Percentiles rank a stretch among this genome's conserved stretches.
These are phyloP conservation scores for Crotalus horridus DNA, from an alignment of 2,113 vertebrate genomes.

Conservation along the genomic window DNA sequence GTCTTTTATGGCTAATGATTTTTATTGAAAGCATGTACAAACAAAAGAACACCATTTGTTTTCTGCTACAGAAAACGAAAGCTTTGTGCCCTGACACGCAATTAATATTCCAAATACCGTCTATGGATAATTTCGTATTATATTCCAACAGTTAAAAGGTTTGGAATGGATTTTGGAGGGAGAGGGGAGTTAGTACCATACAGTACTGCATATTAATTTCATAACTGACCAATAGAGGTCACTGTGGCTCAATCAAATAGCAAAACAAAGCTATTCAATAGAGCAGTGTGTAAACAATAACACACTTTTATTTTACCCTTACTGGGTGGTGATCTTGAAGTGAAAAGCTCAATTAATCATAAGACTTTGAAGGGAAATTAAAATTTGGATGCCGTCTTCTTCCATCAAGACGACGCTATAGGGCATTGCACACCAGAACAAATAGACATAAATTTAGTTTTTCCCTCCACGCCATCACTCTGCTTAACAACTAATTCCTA, in stretches of 20 bases:
- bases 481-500: no score
- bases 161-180: not conserved
- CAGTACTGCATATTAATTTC: not conserved
- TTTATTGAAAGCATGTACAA: not conserved
- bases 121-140: accelerated
- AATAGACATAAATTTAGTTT: no score
- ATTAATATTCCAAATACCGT: not conserved
- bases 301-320: not conserved
- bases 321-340: not conserved
- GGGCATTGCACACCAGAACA: no score
- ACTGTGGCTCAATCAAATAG: conserved; percentile 7
- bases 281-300: not conserved
- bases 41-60: not conserved
- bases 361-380: not conserved
- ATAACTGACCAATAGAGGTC: conserved; percentile 55
- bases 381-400: not conserved
- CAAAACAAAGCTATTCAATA: not conserved
- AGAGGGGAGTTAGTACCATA: not conserved
- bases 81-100: not conserved
- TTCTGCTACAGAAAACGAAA: not conserved
- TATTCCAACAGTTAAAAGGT: not conserved
- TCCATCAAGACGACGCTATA: no score
- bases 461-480: no score
- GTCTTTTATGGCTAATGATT: conserved; percentile 10
- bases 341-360: not conserved